Evolutionary conservation across 2,888 invertebrate species (phyloP).

Genomic region (Drosophila pullipes): DNA sequence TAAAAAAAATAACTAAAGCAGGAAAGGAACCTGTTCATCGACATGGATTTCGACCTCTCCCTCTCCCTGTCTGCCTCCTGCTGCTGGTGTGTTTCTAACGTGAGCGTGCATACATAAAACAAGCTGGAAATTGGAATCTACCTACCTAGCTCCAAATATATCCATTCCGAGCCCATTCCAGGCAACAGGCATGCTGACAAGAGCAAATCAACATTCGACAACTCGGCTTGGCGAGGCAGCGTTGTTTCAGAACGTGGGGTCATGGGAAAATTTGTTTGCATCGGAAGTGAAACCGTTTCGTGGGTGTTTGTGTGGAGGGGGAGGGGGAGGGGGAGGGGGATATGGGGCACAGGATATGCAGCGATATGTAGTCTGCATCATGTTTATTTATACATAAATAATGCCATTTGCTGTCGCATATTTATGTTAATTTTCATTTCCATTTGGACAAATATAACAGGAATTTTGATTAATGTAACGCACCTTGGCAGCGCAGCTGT

Average conservation of each 20-base stretch:
- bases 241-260: slow-evolving; percentile 46
- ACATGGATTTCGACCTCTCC: slow-evolving; percentile 35
- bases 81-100: slow-evolving; percentile 37
- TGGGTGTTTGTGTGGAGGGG: not conserved
- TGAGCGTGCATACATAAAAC: slow-evolving; percentile 58
- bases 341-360: slow-evolving; percentile 62
- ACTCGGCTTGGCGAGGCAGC: slow-evolving; percentile 18
- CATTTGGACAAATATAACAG: slow-evolving; percentile 63
- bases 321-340: not conserved
- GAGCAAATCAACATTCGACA: slow-evolving; percentile 65
- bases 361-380: slow-evolving; percentile 26
- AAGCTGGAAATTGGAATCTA: slow-evolving; percentile 47
- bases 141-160: slow-evolving; percentile 25
- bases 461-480: slow-evolving; percentile 77
- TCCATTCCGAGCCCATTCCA: slow-evolving; percentile 8
- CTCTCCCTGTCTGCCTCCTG: slow-evolving; percentile 20
- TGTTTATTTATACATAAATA: slow-evolving; percentile 54
- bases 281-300: slow-evolving; percentile 78
- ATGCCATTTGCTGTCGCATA: slow-evolving; percentile 48
- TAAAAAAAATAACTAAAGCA: slow-evolving; percentile 43
- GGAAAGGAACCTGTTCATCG: slow-evolving; percentile 75
- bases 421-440: slow-evolving; percentile 74
- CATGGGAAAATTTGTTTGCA: slow-evolving; percentile 70
- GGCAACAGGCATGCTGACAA: slow-evolving; percentile 58
- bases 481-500: slow-evolving; percentile 72